Percentiles rank a stretch among this genome's conserved stretches.
Evolutionary conservation across 2,888 invertebrate species (phyloP).

Genomic region (Callyntrura sp.): DNA sequence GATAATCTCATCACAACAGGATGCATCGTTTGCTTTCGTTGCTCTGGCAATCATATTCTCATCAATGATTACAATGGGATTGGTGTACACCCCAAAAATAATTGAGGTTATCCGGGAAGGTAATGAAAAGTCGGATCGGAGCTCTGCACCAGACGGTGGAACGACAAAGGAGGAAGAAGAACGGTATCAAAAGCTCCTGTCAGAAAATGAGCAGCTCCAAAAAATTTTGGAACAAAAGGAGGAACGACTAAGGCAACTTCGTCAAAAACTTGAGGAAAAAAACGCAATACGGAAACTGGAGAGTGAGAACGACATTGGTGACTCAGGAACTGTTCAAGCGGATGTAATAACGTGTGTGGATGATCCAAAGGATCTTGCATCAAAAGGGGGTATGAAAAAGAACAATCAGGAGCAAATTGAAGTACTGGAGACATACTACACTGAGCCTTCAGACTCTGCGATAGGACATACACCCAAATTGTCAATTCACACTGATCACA

Average conservation of each 20-base stretch:
- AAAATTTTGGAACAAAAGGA: slow-evolving; percentile 97
- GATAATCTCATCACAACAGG: slow-evolving; percentile 98
- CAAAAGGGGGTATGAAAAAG: slow-evolving; percentile 79
- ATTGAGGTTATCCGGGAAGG: slow-evolving; percentile 94
- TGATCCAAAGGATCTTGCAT: slow-evolving; percentile 72
- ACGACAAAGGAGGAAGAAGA: slow-evolving; percentile 97
- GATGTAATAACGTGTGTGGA: slow-evolving; percentile 47
- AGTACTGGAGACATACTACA: slow-evolving; percentile 91
- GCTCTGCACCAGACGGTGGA: slow-evolving; percentile 89
- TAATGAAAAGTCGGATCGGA: slow-evolving; percentile 85
- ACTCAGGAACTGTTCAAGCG: slow-evolving; percentile 39
- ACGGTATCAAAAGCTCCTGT: slow-evolving; percentile 95
- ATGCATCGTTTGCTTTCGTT: slow-evolving; percentile 98
- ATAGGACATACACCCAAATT: slow-evolving; percentile 88
- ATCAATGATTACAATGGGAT: slow-evolving; percentile 98
- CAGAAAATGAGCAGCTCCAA: slow-evolving; percentile 98
- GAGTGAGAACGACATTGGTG: slow-evolving; percentile 22
- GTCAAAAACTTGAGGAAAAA: slow-evolving; percentile 92
- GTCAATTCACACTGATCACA: slow-evolving; percentile 90
- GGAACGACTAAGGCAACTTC: slow-evolving; percentile 93
- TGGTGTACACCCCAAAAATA: slow-evolving; percentile 99
- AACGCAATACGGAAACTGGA: slow-evolving; percentile 86
- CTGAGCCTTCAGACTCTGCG: slow-evolving; percentile 93
- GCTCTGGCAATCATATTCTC: slow-evolving; percentile 98
- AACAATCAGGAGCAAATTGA: slow-evolving; percentile 82